Evolutionary conservation across 2,797 vertebrate genomes (phyloP).

Genomic region (Rhinella marina): DNA sequence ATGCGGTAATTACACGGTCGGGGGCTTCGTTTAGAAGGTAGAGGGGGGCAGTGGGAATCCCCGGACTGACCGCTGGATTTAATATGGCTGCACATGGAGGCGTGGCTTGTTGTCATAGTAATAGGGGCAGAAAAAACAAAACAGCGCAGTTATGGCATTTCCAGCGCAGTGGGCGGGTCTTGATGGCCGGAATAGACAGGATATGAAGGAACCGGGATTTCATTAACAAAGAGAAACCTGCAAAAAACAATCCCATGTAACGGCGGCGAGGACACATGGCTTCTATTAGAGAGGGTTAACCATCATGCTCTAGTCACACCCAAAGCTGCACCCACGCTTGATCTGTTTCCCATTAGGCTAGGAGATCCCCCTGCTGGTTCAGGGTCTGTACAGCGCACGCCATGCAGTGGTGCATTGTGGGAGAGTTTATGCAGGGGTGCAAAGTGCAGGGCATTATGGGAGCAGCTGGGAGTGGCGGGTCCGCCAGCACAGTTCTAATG

Average conservation of each 20-base stretch:
- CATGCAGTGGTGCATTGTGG: too few species aligned
- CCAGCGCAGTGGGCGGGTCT: background rate
- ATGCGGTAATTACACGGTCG: conserved; percentile 3
- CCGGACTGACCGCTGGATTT: background rate
- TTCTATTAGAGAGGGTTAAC: conserved; percentile 10
- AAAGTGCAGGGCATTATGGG: too few species aligned
- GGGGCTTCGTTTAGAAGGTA: background rate
- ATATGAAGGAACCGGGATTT: background rate
- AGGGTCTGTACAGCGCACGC: too few species aligned
- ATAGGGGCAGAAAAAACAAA: too few species aligned
- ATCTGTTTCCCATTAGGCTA: background rate
- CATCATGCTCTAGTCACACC: background rate
- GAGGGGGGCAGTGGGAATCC: background rate
- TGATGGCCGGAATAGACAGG: background rate
- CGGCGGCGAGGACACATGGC: background rate
- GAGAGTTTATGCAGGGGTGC: too few species aligned
- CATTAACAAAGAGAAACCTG: background rate
- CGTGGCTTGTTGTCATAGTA: too few species aligned
- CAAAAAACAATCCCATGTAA: background rate
- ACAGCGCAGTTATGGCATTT: too few species aligned
- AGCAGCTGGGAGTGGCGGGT: too few species aligned
- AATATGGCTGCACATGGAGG: background rate
- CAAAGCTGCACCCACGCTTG: background rate
- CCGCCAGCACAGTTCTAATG: too few species aligned
- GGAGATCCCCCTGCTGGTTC: too few species aligned